These are phyloP conservation scores for Dicyrtoma fusca DNA, from an alignment of 2,888 invertebrate genomes.

Conservation along the genomic window DNA sequence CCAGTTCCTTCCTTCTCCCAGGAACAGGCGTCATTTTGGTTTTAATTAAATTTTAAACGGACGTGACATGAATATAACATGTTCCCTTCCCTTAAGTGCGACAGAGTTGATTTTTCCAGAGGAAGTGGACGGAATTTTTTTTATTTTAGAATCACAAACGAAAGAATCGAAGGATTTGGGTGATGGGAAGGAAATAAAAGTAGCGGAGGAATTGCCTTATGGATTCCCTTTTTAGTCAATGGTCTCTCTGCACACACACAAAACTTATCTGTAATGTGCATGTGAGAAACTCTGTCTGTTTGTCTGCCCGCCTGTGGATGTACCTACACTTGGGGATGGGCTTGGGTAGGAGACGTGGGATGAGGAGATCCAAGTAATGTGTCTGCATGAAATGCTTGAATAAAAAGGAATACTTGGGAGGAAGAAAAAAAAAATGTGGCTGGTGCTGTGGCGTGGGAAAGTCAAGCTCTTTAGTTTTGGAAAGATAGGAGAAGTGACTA, in stretches of 20 bases:
- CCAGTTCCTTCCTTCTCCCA: background rate
- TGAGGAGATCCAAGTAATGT: too few species aligned
- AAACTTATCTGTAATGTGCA: background rate
- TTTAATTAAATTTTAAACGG: slow-evolving; percentile 54
- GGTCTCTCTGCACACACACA: background rate
- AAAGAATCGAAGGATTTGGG: background rate
- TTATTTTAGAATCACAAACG: slow-evolving; percentile 19
- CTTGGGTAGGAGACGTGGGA: slow-evolving; percentile 5
- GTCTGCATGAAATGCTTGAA: too few species aligned
- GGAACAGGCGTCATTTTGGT: slow-evolving; percentile 42
- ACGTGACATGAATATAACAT: slow-evolving; percentile 47
- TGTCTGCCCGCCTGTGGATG: background rate
- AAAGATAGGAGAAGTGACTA: slow-evolving; percentile 1
- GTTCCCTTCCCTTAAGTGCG: slow-evolving; percentile 11
- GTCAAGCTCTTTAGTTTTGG: slow-evolving; percentile 25
- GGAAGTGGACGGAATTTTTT: slow-evolving; percentile 28
- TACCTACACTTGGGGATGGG: slow-evolving; percentile 12
- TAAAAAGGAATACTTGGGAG: too few species aligned
- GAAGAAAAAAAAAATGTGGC: slow-evolving; percentile 26
- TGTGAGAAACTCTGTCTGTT: background rate
- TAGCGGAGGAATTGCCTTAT: background rate
- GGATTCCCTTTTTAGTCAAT: slow-evolving; percentile 13
- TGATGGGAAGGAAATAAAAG: slow-evolving; percentile 1
- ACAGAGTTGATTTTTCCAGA: slow-evolving; percentile 19
- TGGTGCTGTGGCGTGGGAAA: too few species aligned